Conservation (phyloP, 2,888 invertebrate species). For the Sesia apiformis region DNA sequence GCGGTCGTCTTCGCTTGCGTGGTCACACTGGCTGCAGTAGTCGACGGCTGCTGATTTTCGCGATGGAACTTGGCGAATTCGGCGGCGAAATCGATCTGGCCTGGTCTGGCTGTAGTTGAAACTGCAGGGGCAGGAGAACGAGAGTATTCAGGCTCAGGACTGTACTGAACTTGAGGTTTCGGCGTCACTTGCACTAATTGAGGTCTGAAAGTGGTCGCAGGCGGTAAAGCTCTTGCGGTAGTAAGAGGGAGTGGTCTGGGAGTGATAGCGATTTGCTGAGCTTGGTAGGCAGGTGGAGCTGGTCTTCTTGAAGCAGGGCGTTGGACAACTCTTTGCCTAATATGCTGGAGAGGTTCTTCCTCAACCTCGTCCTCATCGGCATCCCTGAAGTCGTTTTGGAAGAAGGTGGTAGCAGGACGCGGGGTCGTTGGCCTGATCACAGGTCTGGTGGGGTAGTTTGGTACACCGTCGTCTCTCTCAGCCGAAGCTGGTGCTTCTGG, state of each 20-base stretch:
- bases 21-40: slow-evolving; percentile 52
- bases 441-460: slow-evolving; percentile 72
- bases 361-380: slow-evolving; percentile 77
- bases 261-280: slow-evolving; percentile 73
- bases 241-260: slow-evolving; percentile 74
- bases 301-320: slow-evolving; percentile 51
- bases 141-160: slow-evolving; percentile 35
- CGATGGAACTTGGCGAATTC: slow-evolving; percentile 84
- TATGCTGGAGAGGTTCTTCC: slow-evolving; percentile 66
- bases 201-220: slow-evolving; percentile 79
- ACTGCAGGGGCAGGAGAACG: slow-evolving; percentile 33
- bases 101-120: slow-evolving; percentile 34
- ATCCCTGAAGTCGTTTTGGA: slow-evolving; percentile 81
- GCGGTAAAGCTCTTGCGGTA: slow-evolving; percentile 68
- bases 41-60: slow-evolving; percentile 76
- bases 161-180: slow-evolving; percentile 63
- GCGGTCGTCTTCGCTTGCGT: slow-evolving; percentile 45
- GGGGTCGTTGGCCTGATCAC: slow-evolving; percentile 59
- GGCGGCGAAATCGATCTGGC: slow-evolving; percentile 79
- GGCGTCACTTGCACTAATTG: slow-evolving; percentile 76
- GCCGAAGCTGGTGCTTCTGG: slow-evolving; percentile 70
- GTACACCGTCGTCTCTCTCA: slow-evolving; percentile 77
- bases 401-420: slow-evolving; percentile 78
- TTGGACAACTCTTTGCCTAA: slow-evolving; percentile 63
- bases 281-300: slow-evolving; percentile 46